Evolutionary conservation across 2,888 invertebrate genomes (phyloP), one percentile per base, ranked within the genome.

Genomic region (Callimorpha dominula): DNA sequence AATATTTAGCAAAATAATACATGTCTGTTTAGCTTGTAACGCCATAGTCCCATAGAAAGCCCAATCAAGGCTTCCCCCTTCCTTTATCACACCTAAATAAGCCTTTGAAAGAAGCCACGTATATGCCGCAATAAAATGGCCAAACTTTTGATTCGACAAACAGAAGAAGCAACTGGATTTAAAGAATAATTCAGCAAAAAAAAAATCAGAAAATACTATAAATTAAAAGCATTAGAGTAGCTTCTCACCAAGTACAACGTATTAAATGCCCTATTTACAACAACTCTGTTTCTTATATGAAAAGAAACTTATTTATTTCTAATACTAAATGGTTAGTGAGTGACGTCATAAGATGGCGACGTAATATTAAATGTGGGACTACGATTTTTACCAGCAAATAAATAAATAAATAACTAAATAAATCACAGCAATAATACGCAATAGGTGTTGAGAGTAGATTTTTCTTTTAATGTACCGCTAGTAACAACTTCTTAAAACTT

Each of bases 351-450:
- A 43, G 66, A 69, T 74, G 74, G 69, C 74, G 50, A 40, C 42
- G 65, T 68, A 57, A 50, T 71, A 7, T 49, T 50, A 72, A 65
- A 70, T 64, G 20, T 15, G 60, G 1, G 15, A 67, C 76, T 78
- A 72, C 88, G 87, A 86, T 89, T 88, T 89, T 88, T 85, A 85
- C 83, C 77, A 75, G 68, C 67, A 79, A 81, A 79, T 52, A 46
- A 75, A 60, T 84, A 79, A 62, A 43, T 17, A 43, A 64, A 80
- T 86, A 87, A 84, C 76, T 84, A 85, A 86, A 82, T 83, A 82
- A 84, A 90, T 85, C 79, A 89, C 93, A 95, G 94, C 95, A 95
- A 94, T 94, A 95, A 95, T 92, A 91, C 85, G 92, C 94, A 93
- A 93, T 95, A 95, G 93, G 87, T 92, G 93, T 92, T 80, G 70